These are phyloP conservation scores for Lithophane ornitopus DNA, from an alignment of 2,888 invertebrate genomes.

Conservation along the genomic window DNA sequence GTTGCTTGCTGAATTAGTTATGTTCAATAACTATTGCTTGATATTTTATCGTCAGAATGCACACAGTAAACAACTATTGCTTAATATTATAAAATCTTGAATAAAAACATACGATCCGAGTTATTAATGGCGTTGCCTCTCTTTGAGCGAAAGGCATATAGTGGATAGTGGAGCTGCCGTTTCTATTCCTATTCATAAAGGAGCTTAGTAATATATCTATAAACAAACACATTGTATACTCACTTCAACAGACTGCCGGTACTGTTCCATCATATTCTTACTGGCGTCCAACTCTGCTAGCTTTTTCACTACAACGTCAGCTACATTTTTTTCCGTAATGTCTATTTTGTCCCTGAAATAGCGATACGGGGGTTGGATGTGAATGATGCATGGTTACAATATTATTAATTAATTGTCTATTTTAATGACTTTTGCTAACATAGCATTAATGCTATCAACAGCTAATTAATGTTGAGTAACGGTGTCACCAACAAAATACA, in stretches of 20 bases:
- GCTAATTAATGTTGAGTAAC: background rate
- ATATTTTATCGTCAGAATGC: background rate
- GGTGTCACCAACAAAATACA: background rate
- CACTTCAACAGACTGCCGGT: conserved; percentile 86
- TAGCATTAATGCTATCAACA: too few species aligned
- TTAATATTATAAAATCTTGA: background rate
- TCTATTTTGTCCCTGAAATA: conserved; percentile 86
- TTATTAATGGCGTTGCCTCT: background rate
- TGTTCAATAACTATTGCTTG: background rate
- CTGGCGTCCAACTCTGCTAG: conserved; percentile 86
- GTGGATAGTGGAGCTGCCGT: background rate
- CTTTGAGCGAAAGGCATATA: background rate
- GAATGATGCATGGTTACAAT: background rate
- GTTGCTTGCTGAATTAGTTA: background rate
- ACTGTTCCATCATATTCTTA: conserved; percentile 86
- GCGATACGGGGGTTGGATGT: conserved; percentile 44
- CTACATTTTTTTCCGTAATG: conserved; percentile 85
- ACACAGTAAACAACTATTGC: background rate
- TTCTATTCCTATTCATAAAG: background rate
- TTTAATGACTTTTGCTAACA: background rate
- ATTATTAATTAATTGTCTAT: background rate
- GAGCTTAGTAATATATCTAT: too few species aligned
- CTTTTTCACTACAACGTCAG: conserved; percentile 87
- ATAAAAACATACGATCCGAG: background rate
- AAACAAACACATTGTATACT: conserved; percentile 66